These are phyloP conservation scores for Gnathonemus longibarbis DNA, from an alignment of 2,113 vertebrate species.

Conservation along the genomic window DNA sequence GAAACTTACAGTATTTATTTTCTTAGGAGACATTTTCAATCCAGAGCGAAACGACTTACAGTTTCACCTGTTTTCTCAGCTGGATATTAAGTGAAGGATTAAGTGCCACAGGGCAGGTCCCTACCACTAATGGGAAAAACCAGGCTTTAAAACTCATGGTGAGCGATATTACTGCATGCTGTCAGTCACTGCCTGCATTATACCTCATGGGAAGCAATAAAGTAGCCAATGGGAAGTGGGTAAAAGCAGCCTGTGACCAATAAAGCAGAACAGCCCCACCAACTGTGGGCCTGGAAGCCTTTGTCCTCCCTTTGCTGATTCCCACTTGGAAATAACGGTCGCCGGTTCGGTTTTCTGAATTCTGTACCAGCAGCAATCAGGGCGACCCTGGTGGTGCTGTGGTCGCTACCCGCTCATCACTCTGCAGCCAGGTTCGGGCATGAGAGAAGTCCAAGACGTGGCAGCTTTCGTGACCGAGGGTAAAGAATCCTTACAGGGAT, in stretches of 20 bases:
- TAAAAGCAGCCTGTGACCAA: background rate
- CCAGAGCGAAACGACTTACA: background rate
- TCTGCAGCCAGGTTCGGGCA: background rate
- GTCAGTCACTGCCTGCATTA: conserved; percentile 1
- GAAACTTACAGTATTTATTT: background rate
- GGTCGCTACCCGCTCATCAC: background rate
- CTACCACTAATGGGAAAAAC: background rate
- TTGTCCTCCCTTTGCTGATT: background rate
- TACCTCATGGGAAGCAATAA: background rate
- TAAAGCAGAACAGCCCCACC: background rate
- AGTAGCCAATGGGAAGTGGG: background rate
- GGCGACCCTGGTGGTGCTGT: background rate
- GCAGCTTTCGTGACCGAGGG: background rate
- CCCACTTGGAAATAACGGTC: background rate
- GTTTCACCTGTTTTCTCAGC: background rate
- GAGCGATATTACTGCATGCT: background rate
- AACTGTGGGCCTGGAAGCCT: background rate
- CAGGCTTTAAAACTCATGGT: background rate
- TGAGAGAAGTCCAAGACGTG: background rate
- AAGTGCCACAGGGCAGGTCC: background rate
- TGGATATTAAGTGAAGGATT: background rate
- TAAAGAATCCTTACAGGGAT: background rate
- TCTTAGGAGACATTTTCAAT: background rate
- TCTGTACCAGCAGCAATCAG: background rate
- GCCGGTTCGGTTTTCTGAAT: background rate